A percentile compares a stretch with the other conserved stretches of the same genome.
Evolutionary conservation across 2,113 vertebrate genomes (phyloP).

Genomic region (Synchiropus splendidus): DNA sequence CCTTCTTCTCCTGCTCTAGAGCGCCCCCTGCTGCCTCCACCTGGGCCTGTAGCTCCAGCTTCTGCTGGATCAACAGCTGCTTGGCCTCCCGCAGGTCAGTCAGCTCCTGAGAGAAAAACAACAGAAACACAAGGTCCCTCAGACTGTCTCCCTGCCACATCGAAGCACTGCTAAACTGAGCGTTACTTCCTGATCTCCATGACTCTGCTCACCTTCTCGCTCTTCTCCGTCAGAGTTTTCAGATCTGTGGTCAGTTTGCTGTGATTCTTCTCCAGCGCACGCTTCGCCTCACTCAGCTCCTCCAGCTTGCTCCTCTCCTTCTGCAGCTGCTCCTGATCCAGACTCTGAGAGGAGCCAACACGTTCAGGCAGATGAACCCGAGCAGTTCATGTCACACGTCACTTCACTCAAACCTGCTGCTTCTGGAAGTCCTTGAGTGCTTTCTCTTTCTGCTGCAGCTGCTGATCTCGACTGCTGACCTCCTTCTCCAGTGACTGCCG

Average conservation of each 20-base stretch:
- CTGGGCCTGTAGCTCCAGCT: conserved; percentile 83
- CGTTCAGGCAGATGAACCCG: background rate
- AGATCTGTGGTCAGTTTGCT: conserved; percentile 72
- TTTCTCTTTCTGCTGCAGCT: conserved; percentile 69
- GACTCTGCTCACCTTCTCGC: conserved; percentile 71
- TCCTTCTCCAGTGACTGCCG: conserved; percentile 71
- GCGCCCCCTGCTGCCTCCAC: conserved; percentile 63
- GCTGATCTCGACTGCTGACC: conserved; percentile 67
- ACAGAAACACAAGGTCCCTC: background rate
- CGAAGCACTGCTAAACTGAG: no score
- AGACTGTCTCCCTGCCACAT: no score
- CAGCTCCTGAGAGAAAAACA: conserved; percentile 67
- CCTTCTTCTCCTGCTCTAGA: conserved; percentile 77
- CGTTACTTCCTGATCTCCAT: no score
- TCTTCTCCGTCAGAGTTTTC: conserved; percentile 71
- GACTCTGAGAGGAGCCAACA: conserved; percentile 63
- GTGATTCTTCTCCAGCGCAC: conserved; percentile 73
- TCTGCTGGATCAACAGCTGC: conserved; percentile 90
- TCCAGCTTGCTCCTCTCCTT: conserved; percentile 74
- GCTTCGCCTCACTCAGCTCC: conserved; percentile 75
- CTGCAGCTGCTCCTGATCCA: conserved; percentile 76
- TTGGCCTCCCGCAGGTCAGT: conserved; percentile 82
- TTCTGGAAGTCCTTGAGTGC: conserved; percentile 71
- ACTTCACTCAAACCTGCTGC: conserved; percentile 70
- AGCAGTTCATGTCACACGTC: background rate